Evolutionary conservation across 1,140 invertebrate genomes (phyloP).

Genomic region (Drosophila navojoa): DNA sequence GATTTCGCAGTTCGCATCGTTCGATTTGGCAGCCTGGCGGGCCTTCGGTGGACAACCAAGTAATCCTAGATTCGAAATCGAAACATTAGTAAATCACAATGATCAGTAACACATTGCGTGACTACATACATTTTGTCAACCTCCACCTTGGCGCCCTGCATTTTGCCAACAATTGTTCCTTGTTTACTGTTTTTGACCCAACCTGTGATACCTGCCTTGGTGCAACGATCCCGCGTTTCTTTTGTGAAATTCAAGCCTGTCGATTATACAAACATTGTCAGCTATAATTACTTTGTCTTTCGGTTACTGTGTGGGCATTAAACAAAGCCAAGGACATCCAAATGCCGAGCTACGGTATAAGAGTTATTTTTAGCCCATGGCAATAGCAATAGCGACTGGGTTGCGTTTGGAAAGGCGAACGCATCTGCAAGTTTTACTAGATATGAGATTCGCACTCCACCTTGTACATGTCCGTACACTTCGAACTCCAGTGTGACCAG

Average conservation of each 20-base stretch:
- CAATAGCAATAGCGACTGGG: neutral
- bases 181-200: conserved; percentile 96
- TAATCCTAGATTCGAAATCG: conserved; percentile 86
- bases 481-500: conserved; percentile 93
- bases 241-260: conserved; percentile 94
- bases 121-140: conserved; percentile 93
- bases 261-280: conserved; percentile 50
- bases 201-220: conserved; percentile 90
- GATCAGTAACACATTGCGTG: neutral
- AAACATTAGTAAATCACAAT: neutral
- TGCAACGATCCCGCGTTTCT: conserved; percentile 91
- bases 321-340: conserved; percentile 63
- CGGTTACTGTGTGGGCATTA: conserved; percentile 24
- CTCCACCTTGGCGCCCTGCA: conserved; percentile 91
- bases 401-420: too few relatives aligned
- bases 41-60: conserved; percentile 92
- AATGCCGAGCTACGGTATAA: conserved; percentile 43
- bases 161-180: conserved; percentile 93
- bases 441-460: conserved; percentile 82
- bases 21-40: conserved; percentile 94
- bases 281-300: conserved; percentile 2
- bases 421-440: neutral
- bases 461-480: conserved; percentile 94
- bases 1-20: conserved; percentile 91
- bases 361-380: conserved; percentile 59